Conservation (phyloP, 2,113 vertebrate species). For the Melanocharis versteri region DNA sequence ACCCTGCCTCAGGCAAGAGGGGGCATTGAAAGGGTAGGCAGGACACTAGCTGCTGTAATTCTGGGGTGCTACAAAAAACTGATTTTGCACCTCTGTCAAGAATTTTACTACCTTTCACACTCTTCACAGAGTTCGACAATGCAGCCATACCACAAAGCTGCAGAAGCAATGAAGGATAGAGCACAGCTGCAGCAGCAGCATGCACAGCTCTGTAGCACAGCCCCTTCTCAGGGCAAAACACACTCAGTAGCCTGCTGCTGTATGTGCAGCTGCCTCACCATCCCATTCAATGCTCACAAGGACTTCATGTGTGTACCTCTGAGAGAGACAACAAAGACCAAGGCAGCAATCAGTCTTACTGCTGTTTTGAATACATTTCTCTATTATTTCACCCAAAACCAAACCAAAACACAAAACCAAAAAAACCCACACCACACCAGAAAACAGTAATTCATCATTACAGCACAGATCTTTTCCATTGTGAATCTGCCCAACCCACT, state of each 20-base stretch:
- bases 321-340: not conserved
- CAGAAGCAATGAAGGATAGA: not conserved
- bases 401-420: too few species aligned
- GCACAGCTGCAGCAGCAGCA: not conserved
- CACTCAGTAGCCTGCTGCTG: not conserved
- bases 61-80: not conserved
- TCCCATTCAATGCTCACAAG: not conserved
- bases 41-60: not conserved
- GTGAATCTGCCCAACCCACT: not conserved
- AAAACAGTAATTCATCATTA: not conserved
- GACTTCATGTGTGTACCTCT: not conserved
- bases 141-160: not conserved
- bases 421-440: not conserved
- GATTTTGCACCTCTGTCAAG: not conserved
- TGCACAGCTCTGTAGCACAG: accelerated
- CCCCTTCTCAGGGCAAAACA: not conserved
- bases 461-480: not conserved
- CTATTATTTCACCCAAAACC: not conserved
- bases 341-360: not conserved
- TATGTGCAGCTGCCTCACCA: not conserved
- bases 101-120: not conserved
- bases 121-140: not conserved
- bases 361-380: not conserved
- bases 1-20: not conserved
- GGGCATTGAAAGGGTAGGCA: not conserved